Conservation (phyloP, 2,113 vertebrate genomes). For the Calyptommatus sinebrachiatus region DNA sequence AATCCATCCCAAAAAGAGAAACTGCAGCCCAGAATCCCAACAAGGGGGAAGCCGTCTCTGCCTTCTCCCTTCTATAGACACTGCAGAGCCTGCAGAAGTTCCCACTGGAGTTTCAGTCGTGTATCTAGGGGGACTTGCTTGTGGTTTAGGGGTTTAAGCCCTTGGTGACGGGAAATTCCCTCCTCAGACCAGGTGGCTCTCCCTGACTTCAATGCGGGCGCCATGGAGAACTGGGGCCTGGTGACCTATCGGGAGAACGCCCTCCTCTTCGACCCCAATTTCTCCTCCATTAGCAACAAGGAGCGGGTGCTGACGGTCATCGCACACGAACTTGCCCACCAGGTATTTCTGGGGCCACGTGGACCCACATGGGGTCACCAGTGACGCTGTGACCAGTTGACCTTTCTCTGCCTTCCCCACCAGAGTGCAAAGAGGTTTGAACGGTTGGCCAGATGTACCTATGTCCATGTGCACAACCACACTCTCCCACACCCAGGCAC, state of each 20-base stretch:
- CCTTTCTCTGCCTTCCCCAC: no score
- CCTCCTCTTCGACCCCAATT: conserved; percentile 68
- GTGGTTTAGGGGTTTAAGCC: no score
- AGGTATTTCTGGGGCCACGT: conserved; percentile 69
- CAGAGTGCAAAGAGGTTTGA: not conserved
- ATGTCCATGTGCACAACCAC: not conserved
- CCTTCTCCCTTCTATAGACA: no score
- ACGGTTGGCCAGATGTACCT: no score
- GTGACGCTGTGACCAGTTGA: no score
- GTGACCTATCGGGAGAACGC: conserved; percentile 91
- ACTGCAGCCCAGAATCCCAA: not conserved
- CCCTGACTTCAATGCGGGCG: conserved; percentile 89
- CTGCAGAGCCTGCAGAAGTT: no score
- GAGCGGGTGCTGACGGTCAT: conserved; percentile 83
- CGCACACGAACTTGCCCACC: conserved; percentile 90
- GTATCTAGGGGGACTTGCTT: no score
- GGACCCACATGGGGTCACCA: no score
- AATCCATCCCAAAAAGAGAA: not conserved
- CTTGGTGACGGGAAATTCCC: not conserved
- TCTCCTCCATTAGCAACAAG: conserved; percentile 86
- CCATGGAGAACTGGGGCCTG: conserved; percentile 99
- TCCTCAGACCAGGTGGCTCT: conserved; percentile 87
- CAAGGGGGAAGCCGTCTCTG: no score
- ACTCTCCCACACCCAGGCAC: no score
- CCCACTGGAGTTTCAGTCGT: no score